Conservation (phyloP, 2,888 invertebrate genomes). For the Sthenelais limicola region DNA sequence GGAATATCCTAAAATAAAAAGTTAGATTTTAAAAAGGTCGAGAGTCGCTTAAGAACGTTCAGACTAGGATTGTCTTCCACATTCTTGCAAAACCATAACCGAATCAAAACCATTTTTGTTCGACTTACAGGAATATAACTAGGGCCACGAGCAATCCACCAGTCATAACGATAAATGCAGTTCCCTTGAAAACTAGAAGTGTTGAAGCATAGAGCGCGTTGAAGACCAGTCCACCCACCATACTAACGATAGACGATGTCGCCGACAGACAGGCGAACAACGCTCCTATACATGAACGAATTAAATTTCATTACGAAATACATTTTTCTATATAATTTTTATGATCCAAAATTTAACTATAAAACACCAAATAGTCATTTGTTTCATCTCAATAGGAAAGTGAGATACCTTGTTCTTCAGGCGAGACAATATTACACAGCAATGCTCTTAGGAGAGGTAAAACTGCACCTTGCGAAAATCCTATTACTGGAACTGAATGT, state of each 20-base stretch:
- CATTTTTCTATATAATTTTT: background rate
- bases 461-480: background rate
- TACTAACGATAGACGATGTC: background rate
- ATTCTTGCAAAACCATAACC: too few species aligned
- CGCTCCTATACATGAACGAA: slow-evolving; percentile 1
- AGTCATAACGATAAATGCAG: slow-evolving; percentile 11
- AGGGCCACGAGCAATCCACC: slow-evolving; percentile 7
- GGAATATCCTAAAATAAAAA: too few species aligned
- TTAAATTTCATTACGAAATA: background rate
- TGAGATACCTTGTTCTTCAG: slow-evolving; percentile 23
- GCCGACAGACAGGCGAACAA: slow-evolving; percentile 13
- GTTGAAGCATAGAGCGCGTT: slow-evolving; percentile 13
- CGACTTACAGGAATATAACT: slow-evolving; percentile 6
- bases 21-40: too few species aligned
- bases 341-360: background rate
- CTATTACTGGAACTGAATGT: slow-evolving; percentile 9
- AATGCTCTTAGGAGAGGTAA: slow-evolving; percentile 7
- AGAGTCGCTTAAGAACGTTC: too few species aligned
- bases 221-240: slow-evolving; percentile 9
- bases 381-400: background rate
- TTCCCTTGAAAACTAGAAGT: slow-evolving; percentile 9
- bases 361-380: background rate
- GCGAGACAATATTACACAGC: background rate
- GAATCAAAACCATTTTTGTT: too few species aligned
- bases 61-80: too few species aligned